phyloP scores from a whole-genome alignment of 2,888 invertebrate species.

The Coleophora deauratella region DNA sequence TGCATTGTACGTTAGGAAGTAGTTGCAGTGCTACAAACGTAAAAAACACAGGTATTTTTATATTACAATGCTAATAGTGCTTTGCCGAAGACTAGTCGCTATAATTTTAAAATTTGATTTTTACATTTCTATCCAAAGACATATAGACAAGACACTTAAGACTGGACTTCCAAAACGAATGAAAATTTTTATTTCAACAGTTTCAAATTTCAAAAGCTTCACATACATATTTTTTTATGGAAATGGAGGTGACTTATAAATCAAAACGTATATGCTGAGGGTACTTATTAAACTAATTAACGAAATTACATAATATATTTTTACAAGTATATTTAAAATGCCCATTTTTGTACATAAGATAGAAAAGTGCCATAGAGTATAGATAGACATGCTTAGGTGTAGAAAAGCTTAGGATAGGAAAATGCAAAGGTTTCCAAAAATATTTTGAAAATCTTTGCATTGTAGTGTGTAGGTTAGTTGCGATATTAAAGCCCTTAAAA shows the following conservation, averaged over 20 bases:
- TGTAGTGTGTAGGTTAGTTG: conserved; percentile 42
- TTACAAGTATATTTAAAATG: conserved; percentile 46
- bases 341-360: conserved; percentile 51
- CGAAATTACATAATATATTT: background rate
- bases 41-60: no score
- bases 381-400: conserved; percentile 10
- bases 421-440: conserved; percentile 40
- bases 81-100: no score
- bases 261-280: background rate
- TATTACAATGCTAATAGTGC: no score
- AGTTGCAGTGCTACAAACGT: no score
- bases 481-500: conserved; percentile 25
- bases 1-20: no score
- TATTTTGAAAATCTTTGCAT: conserved; percentile 39
- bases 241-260: conserved; percentile 58
- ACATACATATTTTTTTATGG: conserved; percentile 44
- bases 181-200: no score
- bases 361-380: conserved; percentile 1
- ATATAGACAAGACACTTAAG: no score
- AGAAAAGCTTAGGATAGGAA: conserved; percentile 33
- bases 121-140: no score
- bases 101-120: no score
- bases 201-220: no score
- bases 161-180: no score
- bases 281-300: background rate